Percentiles rank a stretch among this genome's conserved stretches.
These are phyloP conservation scores for Orchesella flavescens DNA, from an alignment of 2,888 invertebrate genomes.

Conservation along the genomic window DNA sequence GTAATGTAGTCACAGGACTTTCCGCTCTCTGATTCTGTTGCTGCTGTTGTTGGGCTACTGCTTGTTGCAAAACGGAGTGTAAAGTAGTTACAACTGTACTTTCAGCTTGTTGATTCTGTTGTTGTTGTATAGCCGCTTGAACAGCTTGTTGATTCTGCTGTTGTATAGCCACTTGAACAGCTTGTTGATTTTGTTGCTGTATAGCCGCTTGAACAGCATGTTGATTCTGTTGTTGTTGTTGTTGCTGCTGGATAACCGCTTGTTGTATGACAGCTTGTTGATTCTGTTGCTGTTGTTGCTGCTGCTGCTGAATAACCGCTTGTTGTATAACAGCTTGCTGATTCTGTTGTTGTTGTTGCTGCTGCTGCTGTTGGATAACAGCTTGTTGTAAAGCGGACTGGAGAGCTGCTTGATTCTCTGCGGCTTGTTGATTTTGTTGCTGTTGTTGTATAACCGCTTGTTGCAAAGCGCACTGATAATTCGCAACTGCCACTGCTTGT, in stretches of 20 bases:
- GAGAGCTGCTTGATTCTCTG: too few relatives aligned
- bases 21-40: constrained; percentile 29
- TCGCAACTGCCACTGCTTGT: constrained; percentile 23
- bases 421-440: not conserved
- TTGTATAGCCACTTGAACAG: too few relatives aligned
- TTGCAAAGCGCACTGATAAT: too few relatives aligned
- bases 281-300: not conserved
- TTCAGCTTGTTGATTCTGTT: not conserved
- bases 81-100: constrained; percentile 48
- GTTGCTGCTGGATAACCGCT: not conserved
- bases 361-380: not conserved
- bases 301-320: not conserved
- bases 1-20: too few relatives aligned
- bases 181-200: constrained; percentile 28
- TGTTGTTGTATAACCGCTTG: not conserved
- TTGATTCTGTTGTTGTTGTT: too few relatives aligned
- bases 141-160: not conserved
- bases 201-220: constrained; percentile 56
- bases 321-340: not conserved
- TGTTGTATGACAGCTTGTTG: not conserved
- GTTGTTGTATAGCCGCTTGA: not conserved
- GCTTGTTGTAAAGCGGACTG: too few relatives aligned
- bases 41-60: constrained; percentile 33
- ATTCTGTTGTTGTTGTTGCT: not conserved
- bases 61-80: constrained; percentile 63